Percentiles rank a stretch among this genome's conserved stretches.
Conservation (phyloP, 2,888 invertebrate species). For the Chouioia cunea region DNA sequence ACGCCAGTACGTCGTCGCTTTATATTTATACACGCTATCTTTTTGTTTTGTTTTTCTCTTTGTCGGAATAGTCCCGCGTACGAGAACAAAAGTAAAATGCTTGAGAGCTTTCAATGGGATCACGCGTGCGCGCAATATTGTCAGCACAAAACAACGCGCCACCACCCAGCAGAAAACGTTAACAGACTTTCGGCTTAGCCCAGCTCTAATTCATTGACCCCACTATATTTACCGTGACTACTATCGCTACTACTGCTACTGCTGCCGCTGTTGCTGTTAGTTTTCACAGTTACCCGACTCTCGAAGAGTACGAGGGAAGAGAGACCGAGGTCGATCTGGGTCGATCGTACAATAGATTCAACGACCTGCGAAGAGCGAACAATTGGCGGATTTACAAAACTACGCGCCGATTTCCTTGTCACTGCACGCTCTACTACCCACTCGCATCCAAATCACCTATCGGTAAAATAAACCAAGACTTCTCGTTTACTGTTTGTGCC, state of each 20-base stretch:
- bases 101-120: constrained; percentile 14
- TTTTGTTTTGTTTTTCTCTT: background rate
- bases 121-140: constrained; percentile 28
- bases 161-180: constrained; percentile 7
- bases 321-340: too few relatives aligned
- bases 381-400: constrained; percentile 37
- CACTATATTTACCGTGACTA: too few relatives aligned
- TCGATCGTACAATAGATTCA: constrained; percentile 24
- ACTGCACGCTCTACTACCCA: constrained; percentile 1
- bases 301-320: too few relatives aligned
- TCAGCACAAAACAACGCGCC: constrained; percentile 23
- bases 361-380: constrained; percentile 32
- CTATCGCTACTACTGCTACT: too few relatives aligned
- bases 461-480: too few relatives aligned
- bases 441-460: background rate
- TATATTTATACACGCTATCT: background rate
- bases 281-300: too few relatives aligned
- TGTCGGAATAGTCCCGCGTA: background rate
- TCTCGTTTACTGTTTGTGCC: too few relatives aligned
- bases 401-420: constrained; percentile 25
- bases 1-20: background rate
- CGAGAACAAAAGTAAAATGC: background rate
- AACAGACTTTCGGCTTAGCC: constrained; percentile 32
- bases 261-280: too few relatives aligned
- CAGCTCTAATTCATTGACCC: constrained; percentile 28